phyloP scores from a whole-genome alignment of 2,797 vertebrate genomes.

The Poecilia wingei region DNA sequence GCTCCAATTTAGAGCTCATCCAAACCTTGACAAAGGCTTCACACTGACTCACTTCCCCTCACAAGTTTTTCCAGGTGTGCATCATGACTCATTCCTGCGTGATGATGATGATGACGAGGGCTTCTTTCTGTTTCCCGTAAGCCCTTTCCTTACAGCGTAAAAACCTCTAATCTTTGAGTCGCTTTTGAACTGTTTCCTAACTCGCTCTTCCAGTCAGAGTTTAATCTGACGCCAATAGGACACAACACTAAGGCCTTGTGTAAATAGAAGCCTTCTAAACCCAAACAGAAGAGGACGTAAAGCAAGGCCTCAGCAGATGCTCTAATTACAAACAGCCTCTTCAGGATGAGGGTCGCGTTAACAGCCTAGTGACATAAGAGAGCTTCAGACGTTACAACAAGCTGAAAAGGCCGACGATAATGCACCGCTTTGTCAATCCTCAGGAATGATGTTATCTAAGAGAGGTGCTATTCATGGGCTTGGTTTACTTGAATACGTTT shows the following conservation, averaged over 20 bases:
- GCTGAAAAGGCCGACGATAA: not conserved
- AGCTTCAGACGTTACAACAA: not conserved
- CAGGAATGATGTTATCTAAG: conserved; percentile 34
- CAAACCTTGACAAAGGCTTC: conserved; percentile 10
- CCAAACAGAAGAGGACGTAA: conserved; percentile 65
- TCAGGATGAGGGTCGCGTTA: conserved; percentile 14
- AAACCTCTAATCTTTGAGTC: conserved; percentile 8
- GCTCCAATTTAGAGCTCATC: not conserved
- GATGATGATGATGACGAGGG: not conserved
- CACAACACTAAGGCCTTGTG: conserved; percentile 38
- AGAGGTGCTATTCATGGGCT: conserved; percentile 34
- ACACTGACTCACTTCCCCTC: conserved; percentile 4
- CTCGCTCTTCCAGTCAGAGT: conserved; percentile 32
- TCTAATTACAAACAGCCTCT: conserved; percentile 36
- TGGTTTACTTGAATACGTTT: conserved; percentile 33
- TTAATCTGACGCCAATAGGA: conserved; percentile 54
- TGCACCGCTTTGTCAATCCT: not conserved
- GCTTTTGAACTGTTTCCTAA: conserved; percentile 24
- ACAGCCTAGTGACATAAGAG: not conserved
- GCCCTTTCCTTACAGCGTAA: not conserved
- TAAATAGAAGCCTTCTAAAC: conserved; percentile 64
- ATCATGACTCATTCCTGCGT: not conserved
- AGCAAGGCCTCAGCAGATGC: conserved; percentile 19
- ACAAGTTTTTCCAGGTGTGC: conserved; percentile 17
- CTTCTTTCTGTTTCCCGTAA: conserved; percentile 32